A percentile compares a stretch with the other conserved stretches of the same genome.
phyloP scores from a whole-genome alignment of 2,797 vertebrate genomes.

The Alexandromys oeconomus region DNA sequence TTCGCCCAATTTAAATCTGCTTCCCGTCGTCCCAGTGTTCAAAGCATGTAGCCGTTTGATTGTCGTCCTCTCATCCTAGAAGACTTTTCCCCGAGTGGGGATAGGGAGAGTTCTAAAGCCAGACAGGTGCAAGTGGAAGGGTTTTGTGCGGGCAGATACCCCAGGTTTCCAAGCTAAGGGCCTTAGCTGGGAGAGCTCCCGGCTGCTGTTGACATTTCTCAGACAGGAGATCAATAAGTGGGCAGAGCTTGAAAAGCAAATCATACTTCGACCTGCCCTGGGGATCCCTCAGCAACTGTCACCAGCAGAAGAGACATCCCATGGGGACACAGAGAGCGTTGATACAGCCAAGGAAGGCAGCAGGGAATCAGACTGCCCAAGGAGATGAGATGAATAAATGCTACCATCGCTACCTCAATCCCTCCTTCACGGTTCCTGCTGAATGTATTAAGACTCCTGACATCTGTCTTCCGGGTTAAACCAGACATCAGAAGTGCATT shows the following conservation, averaged over 20 bases:
- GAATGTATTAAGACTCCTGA: constrained; percentile 51
- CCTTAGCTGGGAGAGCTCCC: constrained; percentile 65
- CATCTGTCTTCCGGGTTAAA: constrained; percentile 61
- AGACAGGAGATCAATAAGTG: constrained; percentile 80
- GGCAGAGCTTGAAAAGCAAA: constrained; percentile 74
- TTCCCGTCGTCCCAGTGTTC: constrained; percentile 73
- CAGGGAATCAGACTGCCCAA: constrained; percentile 59
- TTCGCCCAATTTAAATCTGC: constrained; percentile 78
- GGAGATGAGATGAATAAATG: constrained; percentile 61
- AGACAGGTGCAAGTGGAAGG: constrained; percentile 69
- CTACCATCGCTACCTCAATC: background rate
- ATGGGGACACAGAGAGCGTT: constrained; percentile 71
- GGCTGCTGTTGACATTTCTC: constrained; percentile 82
- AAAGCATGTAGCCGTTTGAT: constrained; percentile 75
- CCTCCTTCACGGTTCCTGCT: constrained; percentile 20
- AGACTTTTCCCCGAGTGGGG: constrained; percentile 77
- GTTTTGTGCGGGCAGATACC: constrained; percentile 74
- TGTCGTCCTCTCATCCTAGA: constrained; percentile 79
- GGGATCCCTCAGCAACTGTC: constrained; percentile 72
- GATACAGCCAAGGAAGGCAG: constrained; percentile 9
- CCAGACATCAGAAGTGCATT: background rate
- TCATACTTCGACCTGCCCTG: constrained; percentile 67
- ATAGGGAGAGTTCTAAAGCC: constrained; percentile 77
- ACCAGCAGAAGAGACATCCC: constrained; percentile 62
- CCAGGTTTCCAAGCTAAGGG: constrained; percentile 78